These are phyloP conservation scores for Etheostoma nigrum DNA, from an alignment of 2,797 vertebrate species.

Conservation along the genomic window DNA sequence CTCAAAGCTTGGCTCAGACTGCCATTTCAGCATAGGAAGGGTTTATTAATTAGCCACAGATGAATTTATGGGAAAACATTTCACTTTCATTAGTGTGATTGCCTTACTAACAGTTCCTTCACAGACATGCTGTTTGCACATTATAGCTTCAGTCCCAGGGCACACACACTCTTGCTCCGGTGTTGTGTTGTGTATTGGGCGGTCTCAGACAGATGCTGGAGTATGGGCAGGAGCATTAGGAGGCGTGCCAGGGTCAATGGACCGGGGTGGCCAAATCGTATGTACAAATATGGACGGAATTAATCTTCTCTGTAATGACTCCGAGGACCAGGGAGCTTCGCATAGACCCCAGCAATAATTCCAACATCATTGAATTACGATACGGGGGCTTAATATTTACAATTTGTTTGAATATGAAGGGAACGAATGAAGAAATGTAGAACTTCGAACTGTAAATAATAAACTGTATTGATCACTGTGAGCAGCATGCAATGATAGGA, in stretches of 20 bases:
- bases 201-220: conserved; percentile 62
- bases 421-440: not conserved
- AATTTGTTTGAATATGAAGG: not conserved
- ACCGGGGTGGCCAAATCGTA: conserved; percentile 66
- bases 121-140: conserved; percentile 13
- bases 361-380: not conserved
- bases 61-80: not conserved
- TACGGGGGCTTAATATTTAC: not conserved
- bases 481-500: conserved; percentile 14
- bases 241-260: conserved; percentile 66
- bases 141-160: not conserved
- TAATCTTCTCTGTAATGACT: conserved; percentile 70
- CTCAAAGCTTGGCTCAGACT: not conserved
- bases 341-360: not conserved
- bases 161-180: conserved; percentile 11
- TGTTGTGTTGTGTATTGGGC: conserved; percentile 52
- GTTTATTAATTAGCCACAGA: conserved; percentile 1
- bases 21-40: not conserved
- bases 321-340: conserved; percentile 27
- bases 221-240: conserved; percentile 50
- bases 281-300: conserved; percentile 73
- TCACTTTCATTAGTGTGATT: conserved; percentile 1
- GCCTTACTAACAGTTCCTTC: not conserved
- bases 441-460: not conserved
- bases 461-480: conserved; percentile 13